Evolutionary conservation across 1,140 invertebrate genomes (phyloP), one percentile per base, ranked within the genome.

Genomic region (Dysdera silvatica): DNA sequence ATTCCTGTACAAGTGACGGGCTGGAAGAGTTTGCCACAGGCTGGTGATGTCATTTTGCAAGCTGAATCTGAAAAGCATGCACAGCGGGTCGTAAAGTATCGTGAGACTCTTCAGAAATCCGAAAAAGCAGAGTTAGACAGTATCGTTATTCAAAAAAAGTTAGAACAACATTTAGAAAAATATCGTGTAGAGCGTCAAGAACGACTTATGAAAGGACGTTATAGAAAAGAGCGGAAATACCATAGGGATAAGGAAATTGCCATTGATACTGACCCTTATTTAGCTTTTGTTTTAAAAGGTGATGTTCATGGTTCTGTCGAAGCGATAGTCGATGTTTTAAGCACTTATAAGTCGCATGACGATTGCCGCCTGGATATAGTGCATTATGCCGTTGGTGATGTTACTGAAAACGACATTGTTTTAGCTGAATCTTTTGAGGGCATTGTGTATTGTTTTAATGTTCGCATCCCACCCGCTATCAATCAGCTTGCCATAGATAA

Each of bases 241-340:
- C 33, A 48, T n/a, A 53, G 63, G 49, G 53, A 49, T 6, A 65
- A 65, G 60, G 62, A 65, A 51, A 43, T 7, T 57, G 74, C 75
- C 26, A 68, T 79, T 60, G 77, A 80, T 67, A 47, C 71, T 18
- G 75, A 57, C 0, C 74, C 74, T 10, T 66, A 41, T 47, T 41
- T 76, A 23, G 62, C 67, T 12, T 57, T 76, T 52, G 61, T 76
- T 33, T 55, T 76, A 8, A 76, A 76, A 68, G 73, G 70, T 29
- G 91, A 95, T 76, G 89, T 94, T 3, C 84, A 88, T 74, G 89
- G 91, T 0, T 95, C 91, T 10, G 82, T 96, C 8, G 94, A 98
- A 78, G 94, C 95, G 1, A 90, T 99, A 67, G 75, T 96, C 40
- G 87, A 97, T 75, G 86, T 92, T 29, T 73, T 98, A 26, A 87